Evolutionary conservation across 2,888 invertebrate genomes (phyloP), one percentile per base, ranked within the genome.

Genomic region (Ptilodon capucinus): DNA sequence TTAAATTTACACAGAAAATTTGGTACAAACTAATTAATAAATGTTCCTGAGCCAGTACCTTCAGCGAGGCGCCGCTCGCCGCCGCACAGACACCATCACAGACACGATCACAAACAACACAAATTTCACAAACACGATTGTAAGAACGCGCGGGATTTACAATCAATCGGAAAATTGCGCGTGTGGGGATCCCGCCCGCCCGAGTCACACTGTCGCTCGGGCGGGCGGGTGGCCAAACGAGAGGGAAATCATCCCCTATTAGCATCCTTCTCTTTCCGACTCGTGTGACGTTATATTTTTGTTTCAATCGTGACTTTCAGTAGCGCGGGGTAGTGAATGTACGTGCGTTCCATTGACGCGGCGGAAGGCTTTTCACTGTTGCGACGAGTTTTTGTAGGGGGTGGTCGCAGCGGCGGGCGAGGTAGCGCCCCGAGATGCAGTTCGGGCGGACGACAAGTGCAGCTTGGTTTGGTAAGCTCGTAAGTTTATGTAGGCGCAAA

Each of bases 161-260:
- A 17, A 18, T n/a, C 13, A 36, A 18, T 18, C 23, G 25, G 23
- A 13, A 39, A 7, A 0, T 7, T 9, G 4, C 23, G 25, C 69
- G 69, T 60, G 71, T 64, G 51, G 54, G 46, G 50, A 47, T 47
- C 68, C 54, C 69, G 71, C 68, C 70, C 79, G 77, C 77, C 74
- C 73, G 43, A 62, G 61, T 61, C 65, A 55, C 73, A 84, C 84
- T 84, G 79, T 64, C 73, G 71, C 70, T 60, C 25, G 25, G 44
- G 41, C 48, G 54, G 50, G 61, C 72, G 63, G 68, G 78, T 72
- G 63, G 66, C 79, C 83, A 75, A 84, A 80, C 83, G 86, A 87
- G 84, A 89, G 87, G 82, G 87, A 89, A 89, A 88, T 71, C 79
- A 71, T 70, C 81, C 82, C 84, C 76, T 57, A 56, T 43, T 36